These are phyloP conservation scores for Steinernema carpocapsae DNA, from an alignment of 2,888 invertebrate species.

Conservation along the genomic window DNA sequence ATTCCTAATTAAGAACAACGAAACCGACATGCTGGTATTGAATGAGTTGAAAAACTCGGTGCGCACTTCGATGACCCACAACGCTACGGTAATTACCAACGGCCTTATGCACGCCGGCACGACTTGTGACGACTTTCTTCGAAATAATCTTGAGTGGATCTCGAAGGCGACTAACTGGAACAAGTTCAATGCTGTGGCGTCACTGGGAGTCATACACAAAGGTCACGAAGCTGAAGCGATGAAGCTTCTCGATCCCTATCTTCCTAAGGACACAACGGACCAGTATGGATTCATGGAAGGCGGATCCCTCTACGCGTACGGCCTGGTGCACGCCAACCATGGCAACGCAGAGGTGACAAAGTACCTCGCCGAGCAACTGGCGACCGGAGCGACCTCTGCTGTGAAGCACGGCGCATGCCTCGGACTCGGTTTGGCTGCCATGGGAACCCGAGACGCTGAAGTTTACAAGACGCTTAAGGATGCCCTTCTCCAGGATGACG, in stretches of 20 bases:
- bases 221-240: constrained; percentile 97
- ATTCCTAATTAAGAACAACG: constrained; percentile 95
- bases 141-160: constrained; percentile 95
- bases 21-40: constrained; percentile 90
- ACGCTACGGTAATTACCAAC: constrained; percentile 97
- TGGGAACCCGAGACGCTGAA: constrained; percentile 82
- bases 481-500: constrained; percentile 96
- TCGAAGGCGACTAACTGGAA: constrained; percentile 99
- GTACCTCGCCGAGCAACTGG: constrained; percentile 90
- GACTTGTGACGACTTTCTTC: constrained; percentile 94
- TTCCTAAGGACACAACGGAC: constrained; percentile 89
- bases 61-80: constrained; percentile 95
- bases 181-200: constrained; percentile 96
- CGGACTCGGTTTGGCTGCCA: constrained; percentile 93
- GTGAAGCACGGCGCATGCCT: constrained; percentile 91
- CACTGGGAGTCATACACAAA: constrained; percentile 93
- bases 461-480: constrained; percentile 95
- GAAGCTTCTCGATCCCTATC: constrained; percentile 94
- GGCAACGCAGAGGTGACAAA: constrained; percentile 86
- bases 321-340: constrained; percentile 95
- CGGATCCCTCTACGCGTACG: constrained; percentile 80
- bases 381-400: constrained; percentile 81
- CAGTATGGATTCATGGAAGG: constrained; percentile 73
- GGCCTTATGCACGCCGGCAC: constrained; percentile 99
- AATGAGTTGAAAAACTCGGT: constrained; percentile 89